Conservation (phyloP, 53 echinoderm and acorn worm species). For the Actinopyga echinites region DNA sequence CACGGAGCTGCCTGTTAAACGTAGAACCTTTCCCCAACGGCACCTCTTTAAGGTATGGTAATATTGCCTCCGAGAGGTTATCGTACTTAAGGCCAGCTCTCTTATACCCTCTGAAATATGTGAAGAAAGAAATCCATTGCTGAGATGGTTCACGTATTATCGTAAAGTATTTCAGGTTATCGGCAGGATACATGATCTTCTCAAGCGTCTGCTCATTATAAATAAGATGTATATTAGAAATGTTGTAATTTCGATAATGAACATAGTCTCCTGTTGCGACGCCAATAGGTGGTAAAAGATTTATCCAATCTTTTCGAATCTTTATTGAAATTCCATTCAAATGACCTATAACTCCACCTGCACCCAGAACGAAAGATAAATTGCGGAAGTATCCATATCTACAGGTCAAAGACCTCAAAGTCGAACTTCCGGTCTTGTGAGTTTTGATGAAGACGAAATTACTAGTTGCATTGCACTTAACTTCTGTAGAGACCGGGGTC, state of each 20-base stretch:
- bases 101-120: conserved; percentile 5
- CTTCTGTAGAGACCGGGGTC: too few species aligned
- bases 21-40: too few species aligned
- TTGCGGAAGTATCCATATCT: conserved; percentile 48
- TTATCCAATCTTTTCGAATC: neutral
- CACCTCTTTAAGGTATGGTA: neutral
- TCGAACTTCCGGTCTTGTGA: conserved; percentile 68
- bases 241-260: conserved; percentile 49
- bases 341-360: conserved; percentile 44
- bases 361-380: conserved; percentile 55
- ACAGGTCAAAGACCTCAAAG: conserved; percentile 42
- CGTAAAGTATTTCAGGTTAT: conserved; percentile 8
- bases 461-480: neutral
- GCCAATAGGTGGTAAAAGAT: conserved; percentile 55
- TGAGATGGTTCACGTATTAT: conserved; percentile 4
- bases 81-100: neutral
- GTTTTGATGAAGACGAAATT: conserved; percentile 67
- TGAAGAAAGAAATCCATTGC: conserved; percentile 14
- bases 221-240: conserved; percentile 49
- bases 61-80: neutral
- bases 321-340: conserved; percentile 3
- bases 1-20: neutral
- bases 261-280: conserved; percentile 27
- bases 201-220: conserved; percentile 44
- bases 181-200: conserved; percentile 39